Evolutionary conservation across 2,797 vertebrate genomes (phyloP).

Genomic region (Molothrus aeneus): DNA sequence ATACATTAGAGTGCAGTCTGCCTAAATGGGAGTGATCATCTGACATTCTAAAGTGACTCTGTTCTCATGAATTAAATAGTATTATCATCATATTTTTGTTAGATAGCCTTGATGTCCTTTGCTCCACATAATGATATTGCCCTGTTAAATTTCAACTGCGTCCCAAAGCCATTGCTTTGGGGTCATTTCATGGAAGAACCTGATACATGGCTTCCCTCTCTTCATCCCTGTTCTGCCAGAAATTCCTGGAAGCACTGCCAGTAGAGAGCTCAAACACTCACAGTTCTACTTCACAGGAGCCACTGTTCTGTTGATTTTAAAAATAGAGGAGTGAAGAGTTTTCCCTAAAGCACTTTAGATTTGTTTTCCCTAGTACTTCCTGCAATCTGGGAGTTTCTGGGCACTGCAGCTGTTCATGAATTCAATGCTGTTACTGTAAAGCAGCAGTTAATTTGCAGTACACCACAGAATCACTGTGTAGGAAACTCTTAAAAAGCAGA

Average conservation of each 20-base stretch:
- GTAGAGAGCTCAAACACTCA: background rate
- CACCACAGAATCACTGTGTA: background rate
- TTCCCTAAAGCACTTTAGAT: background rate
- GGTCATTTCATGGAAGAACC: background rate
- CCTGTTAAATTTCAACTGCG: background rate
- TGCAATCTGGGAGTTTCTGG: background rate
- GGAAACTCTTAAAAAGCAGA: background rate
- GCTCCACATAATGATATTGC: background rate
- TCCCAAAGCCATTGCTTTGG: background rate
- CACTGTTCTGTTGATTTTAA: background rate
- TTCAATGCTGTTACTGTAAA: conserved; percentile 28
- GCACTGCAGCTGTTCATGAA: conserved; percentile 24
- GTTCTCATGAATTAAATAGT: background rate
- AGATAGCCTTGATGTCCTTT: background rate
- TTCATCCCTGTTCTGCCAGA: background rate
- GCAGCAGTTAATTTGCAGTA: conserved; percentile 3
- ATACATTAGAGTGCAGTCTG: background rate
- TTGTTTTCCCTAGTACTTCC: conserved; percentile 24
- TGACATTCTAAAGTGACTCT: background rate
- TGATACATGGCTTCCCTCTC: background rate
- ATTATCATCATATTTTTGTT: background rate
- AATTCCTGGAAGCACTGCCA: background rate
- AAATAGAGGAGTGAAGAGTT: background rate
- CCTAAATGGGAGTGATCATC: background rate
- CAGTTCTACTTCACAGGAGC: background rate